These are phyloP conservation scores for Odobenus rosmarus DNA, from an alignment of 2,113 vertebrate genomes.

Conservation along the genomic window DNA sequence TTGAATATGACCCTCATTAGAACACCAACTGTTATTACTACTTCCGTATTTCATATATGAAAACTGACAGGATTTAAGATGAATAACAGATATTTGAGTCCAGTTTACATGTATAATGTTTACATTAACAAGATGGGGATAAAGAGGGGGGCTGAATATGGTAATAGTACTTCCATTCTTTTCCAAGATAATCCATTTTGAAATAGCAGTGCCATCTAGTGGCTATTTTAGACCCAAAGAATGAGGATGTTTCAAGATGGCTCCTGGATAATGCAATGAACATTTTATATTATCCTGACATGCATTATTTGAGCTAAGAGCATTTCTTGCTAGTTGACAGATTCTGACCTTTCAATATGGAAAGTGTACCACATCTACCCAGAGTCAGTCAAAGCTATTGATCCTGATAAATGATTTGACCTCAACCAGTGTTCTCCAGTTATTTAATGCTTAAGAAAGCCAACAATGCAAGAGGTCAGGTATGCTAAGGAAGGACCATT, in stretches of 20 bases:
- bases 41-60: background rate
- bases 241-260: conserved; percentile 68
- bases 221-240: conserved; percentile 34
- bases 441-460: conserved; percentile 67
- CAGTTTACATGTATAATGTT: background rate
- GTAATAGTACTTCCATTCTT: background rate
- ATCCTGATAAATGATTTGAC: conserved; percentile 73
- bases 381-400: conserved; percentile 68
- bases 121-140: background rate
- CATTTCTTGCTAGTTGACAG: conserved; percentile 67
- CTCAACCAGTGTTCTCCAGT: conserved; percentile 52
- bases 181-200: conserved; percentile 61
- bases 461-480: conserved; percentile 43
- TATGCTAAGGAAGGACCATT: background rate
- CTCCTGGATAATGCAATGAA: conserved; percentile 8
- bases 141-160: background rate
- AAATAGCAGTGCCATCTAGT: conserved; percentile 79
- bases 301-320: conserved; percentile 33
- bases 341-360: conserved; percentile 68
- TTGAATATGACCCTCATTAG: background rate
- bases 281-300: background rate
- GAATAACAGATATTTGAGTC: background rate
- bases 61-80: background rate
- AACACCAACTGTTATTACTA: background rate
- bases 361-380: conserved; percentile 51